phyloP scores from a whole-genome alignment of 2,888 invertebrate species.

The Xestia rhomboidea region DNA sequence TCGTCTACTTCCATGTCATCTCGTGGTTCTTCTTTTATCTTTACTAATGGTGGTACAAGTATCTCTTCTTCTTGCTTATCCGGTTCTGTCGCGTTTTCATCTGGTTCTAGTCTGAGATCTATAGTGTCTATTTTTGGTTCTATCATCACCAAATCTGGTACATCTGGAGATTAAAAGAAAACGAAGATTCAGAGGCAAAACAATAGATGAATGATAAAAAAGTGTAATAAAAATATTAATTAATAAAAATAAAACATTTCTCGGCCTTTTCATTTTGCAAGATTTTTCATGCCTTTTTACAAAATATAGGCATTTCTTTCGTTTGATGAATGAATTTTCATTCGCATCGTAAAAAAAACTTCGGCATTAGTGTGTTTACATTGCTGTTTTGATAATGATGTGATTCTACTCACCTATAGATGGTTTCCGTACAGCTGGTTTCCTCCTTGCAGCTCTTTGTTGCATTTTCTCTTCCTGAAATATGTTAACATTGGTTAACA shows the following conservation, averaged over 20 bases:
- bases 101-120: constrained; percentile 75
- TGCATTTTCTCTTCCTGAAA: constrained; percentile 53
- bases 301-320: neutral
- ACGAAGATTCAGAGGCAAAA: neutral
- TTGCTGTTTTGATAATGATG: neutral
- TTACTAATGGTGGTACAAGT: constrained; percentile 49
- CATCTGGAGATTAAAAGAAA: constrained; percentile 27
- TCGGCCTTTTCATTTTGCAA: neutral
- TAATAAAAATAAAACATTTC: no score
- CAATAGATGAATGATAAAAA: neutral
- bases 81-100: constrained; percentile 68
- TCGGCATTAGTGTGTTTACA: neutral
- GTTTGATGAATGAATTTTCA: neutral
- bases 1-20: constrained; percentile 38
- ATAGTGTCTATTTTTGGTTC: constrained; percentile 83
- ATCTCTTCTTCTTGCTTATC: constrained; percentile 13
- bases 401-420: constrained; percentile 21
- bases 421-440: neutral
- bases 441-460: neutral
- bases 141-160: constrained; percentile 61
- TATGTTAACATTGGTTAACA: neutral
- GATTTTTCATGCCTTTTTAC: neutral
- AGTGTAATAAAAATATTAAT: no score
- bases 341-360: neutral
- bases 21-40: constrained; percentile 63